Evolutionary conservation across 2,113 vertebrate species (phyloP).

Genomic region (Dipodomys spectabilis): DNA sequence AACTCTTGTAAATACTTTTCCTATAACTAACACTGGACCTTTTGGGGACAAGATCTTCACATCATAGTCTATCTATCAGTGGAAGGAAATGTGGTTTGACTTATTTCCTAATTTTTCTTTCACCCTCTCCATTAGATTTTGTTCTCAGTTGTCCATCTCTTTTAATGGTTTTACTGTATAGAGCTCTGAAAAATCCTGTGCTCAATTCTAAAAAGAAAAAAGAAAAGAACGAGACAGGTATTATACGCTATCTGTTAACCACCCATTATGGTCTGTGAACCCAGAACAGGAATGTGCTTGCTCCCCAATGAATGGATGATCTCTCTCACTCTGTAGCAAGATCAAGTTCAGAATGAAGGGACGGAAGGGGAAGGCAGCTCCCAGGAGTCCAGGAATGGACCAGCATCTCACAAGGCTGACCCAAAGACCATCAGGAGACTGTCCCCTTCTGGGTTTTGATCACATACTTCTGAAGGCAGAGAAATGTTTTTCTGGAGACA

Average conservation of each 20-base stretch:
- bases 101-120: not conserved
- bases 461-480: not conserved
- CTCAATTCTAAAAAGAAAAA: not conserved
- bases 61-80: too few relatives aligned
- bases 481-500: constrained; percentile 15
- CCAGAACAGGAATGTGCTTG: not conserved
- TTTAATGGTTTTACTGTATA: not conserved
- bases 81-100: not conserved
- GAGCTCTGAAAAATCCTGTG: not conserved
- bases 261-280: not conserved
- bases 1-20: not conserved
- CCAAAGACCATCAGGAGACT: not conserved
- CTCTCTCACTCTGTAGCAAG: not conserved
- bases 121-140: not conserved
- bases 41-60: not conserved
- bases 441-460: not conserved
- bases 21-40: not conserved
- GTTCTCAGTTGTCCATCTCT: not conserved
- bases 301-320: too few relatives aligned
- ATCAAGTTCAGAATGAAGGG: not conserved
- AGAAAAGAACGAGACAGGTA: not conserved
- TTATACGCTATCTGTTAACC: not conserved
- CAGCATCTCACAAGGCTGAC: not conserved
- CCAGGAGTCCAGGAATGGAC: not conserved
- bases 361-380: not conserved